Evolutionary conservation across 2,113 vertebrate genomes (phyloP), one percentile per base, ranked within the genome.

Genomic region (Ondatra zibethicus): DNA sequence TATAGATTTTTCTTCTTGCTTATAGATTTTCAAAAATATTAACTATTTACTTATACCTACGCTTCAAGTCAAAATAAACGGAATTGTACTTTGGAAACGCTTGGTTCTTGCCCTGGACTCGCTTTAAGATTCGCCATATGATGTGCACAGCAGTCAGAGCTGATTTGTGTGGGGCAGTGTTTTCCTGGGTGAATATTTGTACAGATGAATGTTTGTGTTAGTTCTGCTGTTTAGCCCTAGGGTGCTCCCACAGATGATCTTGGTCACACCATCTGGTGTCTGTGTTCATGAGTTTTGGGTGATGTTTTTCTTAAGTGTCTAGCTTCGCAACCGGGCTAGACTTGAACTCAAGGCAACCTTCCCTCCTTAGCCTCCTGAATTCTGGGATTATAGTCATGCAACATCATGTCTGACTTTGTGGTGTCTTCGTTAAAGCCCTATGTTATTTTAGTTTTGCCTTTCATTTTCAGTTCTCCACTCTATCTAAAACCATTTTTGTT

Each of bases 21-120:
- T 93, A 47, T 68, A 42, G 33, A 77, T 82, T n/a, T 87, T n/a
- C 29, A 58, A 23, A 70, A 33, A 68, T 68, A 81, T 81, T 47
- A 55, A 72, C 75, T 81, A 61, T 65, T 50, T 88, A 61, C 47
- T 66, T 84, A 84, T 63, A 61, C 27, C 14, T 7, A 27, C 65
- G 92, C 65, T 84, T 92, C 4, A 88, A 92, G 33, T 91, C 36
- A 82, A 91, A 14, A 72, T 72, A 89, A 81, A 73, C 89, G 19
- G 25, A 89, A 72, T 63, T 42, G 11, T 39, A 58, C 95, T 91
- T 96, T 88, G 50, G 82, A 95, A 93, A 68, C 72, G n/a, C 16
- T 47, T 39, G 25, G 82, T 58, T 95, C 65, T 93, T 93, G 13
- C 1, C 88, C 45, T 66, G 33, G 84, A 85, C 19, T 75, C 2